Conservation (phyloP, 2,113 vertebrate species). For the Gnathonemus echidnorhynchus region DNA sequence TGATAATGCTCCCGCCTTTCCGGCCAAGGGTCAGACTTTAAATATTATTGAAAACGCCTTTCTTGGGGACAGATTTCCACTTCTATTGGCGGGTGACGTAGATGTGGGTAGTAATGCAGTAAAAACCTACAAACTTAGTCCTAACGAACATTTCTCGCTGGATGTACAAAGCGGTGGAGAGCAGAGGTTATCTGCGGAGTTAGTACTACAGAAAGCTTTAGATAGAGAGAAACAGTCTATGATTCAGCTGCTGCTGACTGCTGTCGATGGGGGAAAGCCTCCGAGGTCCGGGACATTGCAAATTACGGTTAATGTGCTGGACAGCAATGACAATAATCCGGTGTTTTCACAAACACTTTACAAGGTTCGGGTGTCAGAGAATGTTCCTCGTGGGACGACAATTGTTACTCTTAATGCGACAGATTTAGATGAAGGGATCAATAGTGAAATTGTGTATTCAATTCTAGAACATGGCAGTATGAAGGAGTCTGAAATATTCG, state of each 20-base stretch:
- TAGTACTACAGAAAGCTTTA: too few species aligned
- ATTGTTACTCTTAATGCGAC: slow-evolving; percentile 49
- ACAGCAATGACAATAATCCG: slow-evolving; percentile 59
- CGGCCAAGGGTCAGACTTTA: slow-evolving; percentile 44
- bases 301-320: not conserved
- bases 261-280: too few species aligned
- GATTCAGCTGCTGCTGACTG: too few species aligned
- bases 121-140: slow-evolving; percentile 55
- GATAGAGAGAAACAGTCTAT: too few species aligned
- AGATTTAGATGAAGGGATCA: slow-evolving; percentile 62
- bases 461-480: slow-evolving; percentile 65
- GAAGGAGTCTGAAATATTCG: slow-evolving; percentile 57
- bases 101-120: slow-evolving; percentile 51
- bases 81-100: slow-evolving; percentile 46
- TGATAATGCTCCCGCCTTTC: slow-evolving; percentile 67
- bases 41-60: slow-evolving; percentile 53
- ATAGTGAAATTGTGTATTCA: slow-evolving; percentile 55
- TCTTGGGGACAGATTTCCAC: slow-evolving; percentile 44
- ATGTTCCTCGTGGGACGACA: slow-evolving; percentile 34
- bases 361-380: slow-evolving; percentile 54
- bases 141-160: slow-evolving; percentile 56
- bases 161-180: slow-evolving; percentile 46
- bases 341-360: slow-evolving; percentile 55
- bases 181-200: slow-evolving; percentile 36
- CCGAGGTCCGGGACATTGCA: slow-evolving; percentile 29